Conservation (phyloP, 2,888 invertebrate genomes). For the Nomada fucata region DNA sequence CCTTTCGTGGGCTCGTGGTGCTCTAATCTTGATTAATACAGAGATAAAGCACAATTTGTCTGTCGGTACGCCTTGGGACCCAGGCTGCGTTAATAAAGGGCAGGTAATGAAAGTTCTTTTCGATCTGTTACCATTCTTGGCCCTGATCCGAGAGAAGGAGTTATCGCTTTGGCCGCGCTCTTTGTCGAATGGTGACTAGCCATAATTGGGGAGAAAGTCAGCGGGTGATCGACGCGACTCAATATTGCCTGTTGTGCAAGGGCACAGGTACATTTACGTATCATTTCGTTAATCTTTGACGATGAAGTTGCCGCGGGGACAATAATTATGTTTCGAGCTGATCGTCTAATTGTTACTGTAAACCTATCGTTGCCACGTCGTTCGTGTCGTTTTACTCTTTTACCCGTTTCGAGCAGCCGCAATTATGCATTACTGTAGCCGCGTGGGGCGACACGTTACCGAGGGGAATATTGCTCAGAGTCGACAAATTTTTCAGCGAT, state of each 20-base stretch:
- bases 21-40: conserved; percentile 73
- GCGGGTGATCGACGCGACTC: conserved; percentile 79
- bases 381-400: neutral
- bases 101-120: conserved; percentile 77
- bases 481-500: neutral
- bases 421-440: neutral
- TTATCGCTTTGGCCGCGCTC: conserved; percentile 69
- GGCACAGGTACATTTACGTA: conserved; percentile 38
- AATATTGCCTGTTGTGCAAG: conserved; percentile 59
- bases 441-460: neutral
- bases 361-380: conserved; percentile 20
- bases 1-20: conserved; percentile 42
- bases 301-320: conserved; percentile 25
- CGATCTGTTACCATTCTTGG: conserved; percentile 64
- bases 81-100: conserved; percentile 72
- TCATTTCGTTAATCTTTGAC: conserved; percentile 58
- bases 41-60: conserved; percentile 76
- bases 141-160: conserved; percentile 40
- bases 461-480: neutral
- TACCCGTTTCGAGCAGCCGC: neutral
- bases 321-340: conserved; percentile 61
- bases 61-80: conserved; percentile 62
- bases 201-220: conserved; percentile 73
- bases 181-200: conserved; percentile 77
- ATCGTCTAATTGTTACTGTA: conserved; percentile 54